These are phyloP conservation scores for Takifugu bimaculatus DNA, from an alignment of 2,113 vertebrate species.

Conservation along the genomic window DNA sequence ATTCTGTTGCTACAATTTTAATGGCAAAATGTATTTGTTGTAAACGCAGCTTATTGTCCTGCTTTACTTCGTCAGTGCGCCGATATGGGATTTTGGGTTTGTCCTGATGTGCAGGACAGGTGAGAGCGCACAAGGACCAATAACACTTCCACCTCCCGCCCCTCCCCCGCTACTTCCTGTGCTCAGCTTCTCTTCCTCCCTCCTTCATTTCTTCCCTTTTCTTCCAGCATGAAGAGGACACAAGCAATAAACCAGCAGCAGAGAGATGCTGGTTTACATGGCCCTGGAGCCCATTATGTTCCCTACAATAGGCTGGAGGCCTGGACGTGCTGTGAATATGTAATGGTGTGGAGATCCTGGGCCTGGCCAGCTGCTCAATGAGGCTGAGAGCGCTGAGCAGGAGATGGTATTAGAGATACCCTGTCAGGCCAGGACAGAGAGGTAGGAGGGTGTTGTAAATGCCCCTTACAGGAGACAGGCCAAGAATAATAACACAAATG, in stretches of 20 bases:
- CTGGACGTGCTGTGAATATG: conserved; percentile 65
- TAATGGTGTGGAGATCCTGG: conserved; percentile 64
- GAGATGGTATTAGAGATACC: conserved; percentile 42
- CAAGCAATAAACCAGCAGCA: conserved; percentile 65
- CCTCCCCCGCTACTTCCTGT: too few species aligned
- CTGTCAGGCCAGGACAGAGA: conserved; percentile 25
- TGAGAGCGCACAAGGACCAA: conserved; percentile 31
- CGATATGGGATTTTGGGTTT: conserved; percentile 13
- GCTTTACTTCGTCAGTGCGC: too few species aligned
- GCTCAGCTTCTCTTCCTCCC: conserved; percentile 11
- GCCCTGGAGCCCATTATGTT: conserved; percentile 72
- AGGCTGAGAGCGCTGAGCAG: conserved; percentile 31
- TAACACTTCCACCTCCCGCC: conserved; percentile 31
- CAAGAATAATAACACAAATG: conserved; percentile 51
- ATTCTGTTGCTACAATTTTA: too few species aligned
- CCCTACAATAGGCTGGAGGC: conserved; percentile 63
- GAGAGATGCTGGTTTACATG: conserved; percentile 64
- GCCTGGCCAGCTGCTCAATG: conserved; percentile 67
- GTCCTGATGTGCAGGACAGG: conserved; percentile 35
- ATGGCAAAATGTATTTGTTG: too few species aligned
- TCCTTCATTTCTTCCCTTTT: conserved; percentile 36
- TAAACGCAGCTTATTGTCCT: too few species aligned
- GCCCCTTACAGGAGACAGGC: conserved; percentile 47
- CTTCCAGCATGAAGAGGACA: conserved; percentile 56
- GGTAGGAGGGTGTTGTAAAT: conserved; percentile 42